Percentiles rank a stretch among this genome's conserved stretches.
Conservation (phyloP, 2,888 invertebrate genomes). For the Lissocephala sabroskyi region DNA sequence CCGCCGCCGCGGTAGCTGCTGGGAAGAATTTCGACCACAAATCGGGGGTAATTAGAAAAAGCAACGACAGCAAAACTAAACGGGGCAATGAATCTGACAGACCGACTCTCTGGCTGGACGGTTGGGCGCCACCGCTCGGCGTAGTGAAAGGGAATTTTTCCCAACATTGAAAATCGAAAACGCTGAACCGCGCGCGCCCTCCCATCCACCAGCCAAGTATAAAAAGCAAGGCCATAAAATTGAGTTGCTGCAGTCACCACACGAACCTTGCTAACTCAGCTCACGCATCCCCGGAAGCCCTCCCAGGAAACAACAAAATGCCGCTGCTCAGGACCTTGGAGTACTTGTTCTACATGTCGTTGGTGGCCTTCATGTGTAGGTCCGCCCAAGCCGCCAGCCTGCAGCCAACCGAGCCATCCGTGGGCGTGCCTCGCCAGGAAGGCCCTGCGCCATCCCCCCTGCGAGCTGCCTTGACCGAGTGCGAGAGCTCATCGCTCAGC, state of each 20-base stretch:
- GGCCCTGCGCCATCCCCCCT: slow-evolving; percentile 10
- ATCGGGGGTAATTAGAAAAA: slow-evolving; percentile 64
- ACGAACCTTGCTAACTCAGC: no score
- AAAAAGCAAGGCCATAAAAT: slow-evolving; percentile 48
- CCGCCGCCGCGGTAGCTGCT: no score
- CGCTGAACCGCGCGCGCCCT: no score
- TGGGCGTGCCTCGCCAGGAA: slow-evolving; percentile 12
- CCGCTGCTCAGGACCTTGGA: slow-evolving; percentile 50
- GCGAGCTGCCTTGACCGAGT: slow-evolving; percentile 73
- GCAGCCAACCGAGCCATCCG: slow-evolving; percentile 31
- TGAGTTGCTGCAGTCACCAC: slow-evolving; percentile 35
- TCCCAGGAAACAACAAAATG: no score
- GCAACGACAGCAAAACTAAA: slow-evolving; percentile 28
- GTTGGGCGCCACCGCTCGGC: slow-evolving; percentile 8
- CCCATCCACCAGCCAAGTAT: slow-evolving; percentile 41
- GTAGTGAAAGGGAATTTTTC: slow-evolving; percentile 46
- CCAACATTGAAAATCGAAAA: slow-evolving; percentile 25
- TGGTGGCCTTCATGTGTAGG: slow-evolving; percentile 51
- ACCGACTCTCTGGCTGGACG: no score
- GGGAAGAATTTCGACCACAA: slow-evolving; percentile 67
- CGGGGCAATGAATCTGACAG: slow-evolving; percentile 45
- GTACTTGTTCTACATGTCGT: slow-evolving; percentile 47
- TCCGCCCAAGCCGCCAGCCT: slow-evolving; percentile 46
- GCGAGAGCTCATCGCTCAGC: slow-evolving; percentile 76
- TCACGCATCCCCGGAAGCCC: no score